Percentiles rank a stretch among this genome's conserved stretches.
Evolutionary conservation across 2,888 invertebrate genomes (phyloP).

Genomic region (Phlogophora meticulosa): DNA sequence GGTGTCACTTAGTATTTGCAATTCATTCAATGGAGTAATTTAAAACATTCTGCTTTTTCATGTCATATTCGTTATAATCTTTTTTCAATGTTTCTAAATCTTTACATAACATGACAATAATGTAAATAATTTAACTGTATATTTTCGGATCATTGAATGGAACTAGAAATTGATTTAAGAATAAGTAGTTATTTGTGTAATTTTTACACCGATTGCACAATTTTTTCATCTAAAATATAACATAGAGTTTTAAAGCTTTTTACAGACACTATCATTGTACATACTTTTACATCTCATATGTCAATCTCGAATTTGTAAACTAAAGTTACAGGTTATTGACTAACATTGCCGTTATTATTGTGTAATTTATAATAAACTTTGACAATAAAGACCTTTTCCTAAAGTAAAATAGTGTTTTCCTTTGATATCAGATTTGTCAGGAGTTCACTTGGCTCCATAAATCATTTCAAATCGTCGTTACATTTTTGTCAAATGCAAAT

Average conservation of each 20-base stretch:
- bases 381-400: slow-evolving; percentile 87
- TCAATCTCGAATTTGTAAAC: slow-evolving; percentile 75
- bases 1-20: too few species aligned
- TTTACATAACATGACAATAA: slow-evolving; percentile 21
- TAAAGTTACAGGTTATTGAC: slow-evolving; percentile 60
- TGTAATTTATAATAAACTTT: slow-evolving; percentile 83
- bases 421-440: not conserved
- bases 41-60: not conserved
- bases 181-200: slow-evolving; percentile 51
- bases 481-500: too few species aligned
- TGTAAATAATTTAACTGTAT: slow-evolving; percentile 32
- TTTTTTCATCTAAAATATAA: slow-evolving; percentile 36
- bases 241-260: slow-evolving; percentile 68
- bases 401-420: slow-evolving; percentile 66
- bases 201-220: slow-evolving; percentile 58
- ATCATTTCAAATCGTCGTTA: not conserved
- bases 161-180: slow-evolving; percentile 24
- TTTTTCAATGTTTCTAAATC: not conserved
- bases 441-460: not conserved
- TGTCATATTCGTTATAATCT: not conserved
- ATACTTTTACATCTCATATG: slow-evolving; percentile 69
- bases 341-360: slow-evolving; percentile 81
- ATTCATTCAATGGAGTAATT: too few species aligned
- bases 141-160: slow-evolving; percentile 11
- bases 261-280: slow-evolving; percentile 67